phyloP scores from a whole-genome alignment of 2,113 vertebrate species.

The Silurus meridionalis region DNA sequence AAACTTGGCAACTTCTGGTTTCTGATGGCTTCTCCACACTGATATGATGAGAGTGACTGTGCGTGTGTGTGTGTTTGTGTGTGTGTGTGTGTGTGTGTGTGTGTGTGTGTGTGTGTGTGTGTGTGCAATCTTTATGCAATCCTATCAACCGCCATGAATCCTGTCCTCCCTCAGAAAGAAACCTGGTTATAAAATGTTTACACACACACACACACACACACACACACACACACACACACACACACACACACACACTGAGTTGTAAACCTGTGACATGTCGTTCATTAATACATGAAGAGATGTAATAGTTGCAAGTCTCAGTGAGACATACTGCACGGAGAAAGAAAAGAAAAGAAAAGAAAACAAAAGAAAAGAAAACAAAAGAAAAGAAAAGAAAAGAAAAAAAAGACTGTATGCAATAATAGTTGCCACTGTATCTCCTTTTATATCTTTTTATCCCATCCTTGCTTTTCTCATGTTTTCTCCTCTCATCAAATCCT shows the following conservation, averaged over 20 bases:
- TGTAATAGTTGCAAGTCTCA: neutral
- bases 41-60: neutral
- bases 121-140: slow-evolving; percentile 3
- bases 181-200: neutral
- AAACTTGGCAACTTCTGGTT: neutral
- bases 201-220: neutral
- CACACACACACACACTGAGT: no score
- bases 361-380: neutral
- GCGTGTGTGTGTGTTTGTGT: neutral
- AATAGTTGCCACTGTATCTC: no score
- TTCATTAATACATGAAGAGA: neutral
- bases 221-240: no score
- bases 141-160: neutral
- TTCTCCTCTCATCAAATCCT: no score
- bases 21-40: neutral
- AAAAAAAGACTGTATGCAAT: no score
- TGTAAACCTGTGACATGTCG: neutral
- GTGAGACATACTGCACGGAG: neutral
- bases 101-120: neutral
- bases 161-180: slow-evolving; percentile 1
- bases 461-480: no score
- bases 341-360: neutral
- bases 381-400: neutral
- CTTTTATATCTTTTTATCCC: no score
- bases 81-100: slow-evolving; percentile 9